Conservation (phyloP, 2,797 vertebrate genomes). For the Peromyscus aztecus region DNA sequence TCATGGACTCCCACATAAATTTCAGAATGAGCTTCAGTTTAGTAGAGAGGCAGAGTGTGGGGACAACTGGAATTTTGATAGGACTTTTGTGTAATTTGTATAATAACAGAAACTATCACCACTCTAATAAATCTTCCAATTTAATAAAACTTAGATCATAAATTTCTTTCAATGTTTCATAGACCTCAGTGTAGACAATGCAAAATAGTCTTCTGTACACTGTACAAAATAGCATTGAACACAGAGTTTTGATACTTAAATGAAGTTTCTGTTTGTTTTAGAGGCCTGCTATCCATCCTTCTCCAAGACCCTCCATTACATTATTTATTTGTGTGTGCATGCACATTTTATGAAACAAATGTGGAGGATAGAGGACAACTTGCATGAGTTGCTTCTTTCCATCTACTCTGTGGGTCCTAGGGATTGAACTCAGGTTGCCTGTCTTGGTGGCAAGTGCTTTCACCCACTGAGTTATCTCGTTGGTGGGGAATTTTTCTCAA, state of each 20-base stretch:
- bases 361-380: too few species aligned
- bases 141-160: neutral
- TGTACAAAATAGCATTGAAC: neutral
- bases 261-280: too few species aligned
- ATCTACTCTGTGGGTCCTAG: too few species aligned
- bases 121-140: neutral
- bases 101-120: neutral
- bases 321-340: too few species aligned
- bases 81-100: neutral
- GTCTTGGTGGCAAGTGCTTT: neutral
- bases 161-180: neutral
- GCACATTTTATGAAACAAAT: too few species aligned
- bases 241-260: neutral
- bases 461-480: neutral
- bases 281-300: too few species aligned
- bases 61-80: neutral
- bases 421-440: too few species aligned
- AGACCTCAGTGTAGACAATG: neutral
- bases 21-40: neutral
- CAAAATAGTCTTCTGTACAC: neutral
- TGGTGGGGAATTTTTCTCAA: neutral
- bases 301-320: neutral
- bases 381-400: too few species aligned
- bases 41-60: neutral
- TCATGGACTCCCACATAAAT: neutral